These are phyloP conservation scores for Pycnonotus jocosus DNA, from an alignment of 2,113 vertebrate species.

Conservation along the genomic window DNA sequence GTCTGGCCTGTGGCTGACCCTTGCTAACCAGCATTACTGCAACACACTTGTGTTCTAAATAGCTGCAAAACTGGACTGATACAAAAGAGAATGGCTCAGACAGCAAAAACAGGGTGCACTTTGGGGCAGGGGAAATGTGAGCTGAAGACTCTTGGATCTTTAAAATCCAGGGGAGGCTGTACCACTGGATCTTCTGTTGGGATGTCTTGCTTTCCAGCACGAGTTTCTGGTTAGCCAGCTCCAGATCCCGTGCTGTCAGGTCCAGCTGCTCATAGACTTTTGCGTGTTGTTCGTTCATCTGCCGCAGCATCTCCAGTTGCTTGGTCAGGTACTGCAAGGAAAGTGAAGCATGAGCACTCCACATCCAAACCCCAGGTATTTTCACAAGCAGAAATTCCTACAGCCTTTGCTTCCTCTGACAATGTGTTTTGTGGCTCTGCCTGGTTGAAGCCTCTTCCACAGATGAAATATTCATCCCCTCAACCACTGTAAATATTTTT, in stretches of 20 bases:
- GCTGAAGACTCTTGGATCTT: neutral
- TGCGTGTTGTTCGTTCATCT: constrained; percentile 95
- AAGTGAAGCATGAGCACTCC: neutral
- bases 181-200: constrained; percentile 97
- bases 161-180: neutral
- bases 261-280: constrained; percentile 98
- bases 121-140: neutral
- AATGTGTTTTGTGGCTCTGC: neutral
- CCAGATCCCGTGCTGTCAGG: constrained; percentile 89
- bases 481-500: neutral
- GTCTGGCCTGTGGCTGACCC: neutral
- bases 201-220: constrained; percentile 93
- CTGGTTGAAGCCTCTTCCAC: neutral
- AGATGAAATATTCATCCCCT: neutral
- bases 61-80: neutral
- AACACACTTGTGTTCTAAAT: neutral
- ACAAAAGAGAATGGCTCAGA: neutral
- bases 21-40: neutral
- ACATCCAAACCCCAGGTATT: neutral
- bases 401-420: neutral
- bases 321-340: constrained; percentile 87
- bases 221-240: constrained; percentile 93
- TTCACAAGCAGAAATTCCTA: neutral
- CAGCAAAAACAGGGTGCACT: neutral
- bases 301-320: constrained; percentile 89